A percentile compares a stretch with the other conserved stretches of the same genome.
Evolutionary conservation across 2,113 vertebrate genomes (phyloP).

Genomic region (Budorcas taxicolor): DNA sequence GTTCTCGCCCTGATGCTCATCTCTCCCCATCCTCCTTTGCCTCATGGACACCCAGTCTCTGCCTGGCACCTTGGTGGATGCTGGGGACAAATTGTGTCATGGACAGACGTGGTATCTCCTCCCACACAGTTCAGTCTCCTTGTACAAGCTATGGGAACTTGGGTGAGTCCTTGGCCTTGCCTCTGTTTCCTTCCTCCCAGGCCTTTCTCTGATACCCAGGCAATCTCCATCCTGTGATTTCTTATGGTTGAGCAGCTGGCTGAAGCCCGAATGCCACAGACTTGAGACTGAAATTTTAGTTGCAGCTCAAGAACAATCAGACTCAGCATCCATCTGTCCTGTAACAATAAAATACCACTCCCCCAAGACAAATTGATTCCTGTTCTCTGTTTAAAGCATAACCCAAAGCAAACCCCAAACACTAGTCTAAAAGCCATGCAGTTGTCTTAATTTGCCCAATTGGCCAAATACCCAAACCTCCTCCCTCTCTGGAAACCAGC

Average conservation of each 20-base stretch:
- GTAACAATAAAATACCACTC: background rate
- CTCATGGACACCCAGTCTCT: background rate
- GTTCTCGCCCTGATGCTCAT: rapidly evolving
- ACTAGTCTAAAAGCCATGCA: background rate
- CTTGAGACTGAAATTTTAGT: background rate
- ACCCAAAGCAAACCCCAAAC: background rate
- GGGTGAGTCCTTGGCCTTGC: background rate
- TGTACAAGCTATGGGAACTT: background rate
- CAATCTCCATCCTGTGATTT: background rate
- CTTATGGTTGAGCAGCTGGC: background rate
- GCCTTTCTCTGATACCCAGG: background rate
- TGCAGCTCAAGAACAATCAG: background rate
- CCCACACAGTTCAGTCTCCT: background rate
- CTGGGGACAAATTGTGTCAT: background rate
- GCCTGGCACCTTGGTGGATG: background rate
- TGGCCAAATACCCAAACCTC: background rate
- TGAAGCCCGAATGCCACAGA: background rate
- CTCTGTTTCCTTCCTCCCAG: background rate
- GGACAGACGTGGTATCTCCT: background rate
- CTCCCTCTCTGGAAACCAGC: background rate
- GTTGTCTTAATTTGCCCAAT: background rate
- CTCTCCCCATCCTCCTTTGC: too few relatives aligned
- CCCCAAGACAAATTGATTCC: background rate
- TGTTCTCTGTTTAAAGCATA: slow-evolving; percentile 5
- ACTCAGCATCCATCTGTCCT: background rate